Percentiles rank a stretch among this genome's conserved stretches.
Evolutionary conservation across 2,113 vertebrate genomes (phyloP).

Genomic region (Tachuris rubrigastra): DNA sequence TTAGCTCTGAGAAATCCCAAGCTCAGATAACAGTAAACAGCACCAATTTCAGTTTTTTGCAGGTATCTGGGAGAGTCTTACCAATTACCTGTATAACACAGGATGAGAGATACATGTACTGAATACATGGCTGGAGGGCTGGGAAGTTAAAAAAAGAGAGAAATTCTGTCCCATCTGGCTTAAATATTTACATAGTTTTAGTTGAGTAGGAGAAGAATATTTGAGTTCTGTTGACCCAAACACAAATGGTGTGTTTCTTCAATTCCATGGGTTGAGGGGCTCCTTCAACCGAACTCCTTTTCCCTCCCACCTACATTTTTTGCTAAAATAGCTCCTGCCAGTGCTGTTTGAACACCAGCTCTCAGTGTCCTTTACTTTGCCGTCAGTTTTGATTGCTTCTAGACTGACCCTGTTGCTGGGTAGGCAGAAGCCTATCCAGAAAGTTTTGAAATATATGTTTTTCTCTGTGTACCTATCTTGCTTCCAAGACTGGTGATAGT

Average conservation of each 20-base stretch:
- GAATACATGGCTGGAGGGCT: neutral
- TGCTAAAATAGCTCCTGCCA: neutral
- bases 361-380: neutral
- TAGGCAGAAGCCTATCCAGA: neutral
- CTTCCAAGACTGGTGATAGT: neutral
- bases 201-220: neutral
- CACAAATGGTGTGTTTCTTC: neutral
- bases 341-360: neutral
- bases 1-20: neutral
- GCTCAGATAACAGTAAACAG: neutral
- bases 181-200: slow-evolving; percentile 44
- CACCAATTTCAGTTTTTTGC: neutral
- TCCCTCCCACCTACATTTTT: neutral
- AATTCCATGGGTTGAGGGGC: accelerated
- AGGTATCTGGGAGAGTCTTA: neutral
- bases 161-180: neutral
- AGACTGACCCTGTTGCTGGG: neutral
- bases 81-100: neutral
- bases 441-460: neutral
- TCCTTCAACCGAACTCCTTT: neutral
- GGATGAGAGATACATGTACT: neutral
- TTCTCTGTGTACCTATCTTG: neutral
- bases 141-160: neutral
- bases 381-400: neutral
- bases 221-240: neutral